Evolutionary conservation across 2,797 vertebrate genomes (phyloP).

Genomic region (Spheniscus humboldti): DNA sequence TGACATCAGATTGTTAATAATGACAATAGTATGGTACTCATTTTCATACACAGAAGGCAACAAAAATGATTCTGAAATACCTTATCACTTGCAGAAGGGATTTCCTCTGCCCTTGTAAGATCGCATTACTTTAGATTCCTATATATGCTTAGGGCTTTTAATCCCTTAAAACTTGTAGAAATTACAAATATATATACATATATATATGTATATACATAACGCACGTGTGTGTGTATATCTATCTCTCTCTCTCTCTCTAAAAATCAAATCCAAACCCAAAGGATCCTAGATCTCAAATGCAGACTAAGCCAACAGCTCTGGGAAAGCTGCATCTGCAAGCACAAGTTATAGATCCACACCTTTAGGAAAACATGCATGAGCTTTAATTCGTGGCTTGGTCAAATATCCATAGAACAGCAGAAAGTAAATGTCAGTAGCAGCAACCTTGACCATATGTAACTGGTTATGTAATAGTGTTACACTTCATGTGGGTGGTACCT

Average conservation of each 20-base stretch:
- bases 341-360: background rate
- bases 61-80: background rate
- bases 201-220: too few relatives aligned
- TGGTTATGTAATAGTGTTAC: background rate
- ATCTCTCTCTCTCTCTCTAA: background rate
- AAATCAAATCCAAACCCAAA: background rate
- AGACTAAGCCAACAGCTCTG: background rate
- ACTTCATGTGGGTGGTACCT: background rate
- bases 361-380: background rate
- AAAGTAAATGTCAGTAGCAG: background rate
- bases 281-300: background rate
- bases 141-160: background rate
- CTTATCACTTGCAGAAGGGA: background rate
- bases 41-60: background rate
- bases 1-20: background rate
- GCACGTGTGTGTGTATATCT: background rate
- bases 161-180: background rate
- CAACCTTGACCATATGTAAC: background rate
- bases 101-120: background rate
- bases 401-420: background rate
- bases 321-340: background rate
- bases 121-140: background rate
- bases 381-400: background rate
- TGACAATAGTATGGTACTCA: background rate
- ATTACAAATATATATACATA: background rate